phyloP scores from a whole-genome alignment of 2,797 vertebrate species.

The Steatocranus sp. region DNA sequence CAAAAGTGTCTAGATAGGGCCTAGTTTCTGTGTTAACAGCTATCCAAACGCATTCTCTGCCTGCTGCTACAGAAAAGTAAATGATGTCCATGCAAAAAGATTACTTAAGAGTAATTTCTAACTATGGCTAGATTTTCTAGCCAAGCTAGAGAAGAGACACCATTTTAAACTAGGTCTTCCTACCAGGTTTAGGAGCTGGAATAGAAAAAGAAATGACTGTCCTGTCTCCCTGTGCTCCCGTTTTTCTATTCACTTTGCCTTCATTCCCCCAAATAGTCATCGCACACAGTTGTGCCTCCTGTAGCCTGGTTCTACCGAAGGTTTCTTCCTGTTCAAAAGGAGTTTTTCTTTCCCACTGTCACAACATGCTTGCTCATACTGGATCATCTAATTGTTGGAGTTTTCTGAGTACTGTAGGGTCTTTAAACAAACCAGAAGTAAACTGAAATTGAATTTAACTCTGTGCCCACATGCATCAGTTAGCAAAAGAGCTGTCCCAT shows the following conservation, averaged over 20 bases:
- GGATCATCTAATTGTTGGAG: not conserved
- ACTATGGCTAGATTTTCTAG: not conserved
- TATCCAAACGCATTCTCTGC: not conserved
- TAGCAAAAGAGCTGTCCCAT: not conserved
- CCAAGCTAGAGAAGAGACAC: too few relatives aligned
- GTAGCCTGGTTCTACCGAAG: not conserved
- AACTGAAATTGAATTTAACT: not conserved
- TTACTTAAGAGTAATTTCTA: not conserved
- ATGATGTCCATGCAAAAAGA: not conserved
- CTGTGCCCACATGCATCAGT: not conserved
- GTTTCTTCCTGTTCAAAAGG: not conserved
- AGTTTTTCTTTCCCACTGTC: not conserved
- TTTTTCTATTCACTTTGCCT: not conserved
- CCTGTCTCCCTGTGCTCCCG: not conserved
- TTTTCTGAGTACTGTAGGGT: not conserved
- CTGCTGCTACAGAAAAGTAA: not conserved
- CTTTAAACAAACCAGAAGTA: not conserved
- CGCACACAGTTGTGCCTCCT: not conserved
- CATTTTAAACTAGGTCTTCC: not conserved
- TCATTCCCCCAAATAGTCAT: not conserved
- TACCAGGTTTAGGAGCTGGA: not conserved
- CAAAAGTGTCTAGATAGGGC: not conserved
- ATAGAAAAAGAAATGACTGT: not conserved
- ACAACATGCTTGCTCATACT: not conserved
- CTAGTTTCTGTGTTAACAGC: not conserved